These are phyloP conservation scores for Sterrhoptilus dennistouni DNA, from an alignment of 2,113 vertebrate species.

Conservation along the genomic window DNA sequence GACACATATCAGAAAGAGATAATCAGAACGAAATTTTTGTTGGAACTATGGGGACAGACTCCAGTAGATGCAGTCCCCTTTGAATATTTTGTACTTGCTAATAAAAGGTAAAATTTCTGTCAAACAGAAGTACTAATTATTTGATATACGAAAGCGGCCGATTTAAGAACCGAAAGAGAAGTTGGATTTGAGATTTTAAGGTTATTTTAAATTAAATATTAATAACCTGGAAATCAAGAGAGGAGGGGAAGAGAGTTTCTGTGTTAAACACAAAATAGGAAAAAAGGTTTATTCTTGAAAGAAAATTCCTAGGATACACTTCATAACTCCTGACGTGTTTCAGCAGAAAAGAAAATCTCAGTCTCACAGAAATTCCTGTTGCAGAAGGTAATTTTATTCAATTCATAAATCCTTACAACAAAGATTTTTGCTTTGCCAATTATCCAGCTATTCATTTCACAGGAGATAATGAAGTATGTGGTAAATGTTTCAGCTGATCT, in stretches of 20 bases:
- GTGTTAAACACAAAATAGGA: background rate
- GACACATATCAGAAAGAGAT: background rate
- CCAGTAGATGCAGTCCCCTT: background rate
- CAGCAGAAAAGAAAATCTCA: conserved; percentile 32
- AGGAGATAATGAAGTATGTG: conserved; percentile 34
- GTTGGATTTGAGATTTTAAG: background rate
- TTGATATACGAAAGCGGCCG: background rate
- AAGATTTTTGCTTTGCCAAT: conserved; percentile 63
- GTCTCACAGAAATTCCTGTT: conserved; percentile 54
- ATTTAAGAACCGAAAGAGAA: background rate
- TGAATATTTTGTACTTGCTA: background rate
- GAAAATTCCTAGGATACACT: conserved; percentile 6
- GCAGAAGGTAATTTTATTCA: conserved; percentile 65
- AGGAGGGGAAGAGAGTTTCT: background rate
- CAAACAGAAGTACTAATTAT: background rate
- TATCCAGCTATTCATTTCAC: conserved; percentile 63
- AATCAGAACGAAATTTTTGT: background rate
- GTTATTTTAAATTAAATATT: background rate
- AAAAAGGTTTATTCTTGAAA: background rate
- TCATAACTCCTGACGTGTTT: conserved; percentile 35
- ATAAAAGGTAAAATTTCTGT: background rate
- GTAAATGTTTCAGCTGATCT: conserved; percentile 52
- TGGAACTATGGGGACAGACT: background rate
- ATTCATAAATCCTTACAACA: conserved; percentile 62
- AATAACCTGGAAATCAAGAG: background rate